phyloP scores from a whole-genome alignment of 2,888 invertebrate genomes.

The Aradus depressus region DNA sequence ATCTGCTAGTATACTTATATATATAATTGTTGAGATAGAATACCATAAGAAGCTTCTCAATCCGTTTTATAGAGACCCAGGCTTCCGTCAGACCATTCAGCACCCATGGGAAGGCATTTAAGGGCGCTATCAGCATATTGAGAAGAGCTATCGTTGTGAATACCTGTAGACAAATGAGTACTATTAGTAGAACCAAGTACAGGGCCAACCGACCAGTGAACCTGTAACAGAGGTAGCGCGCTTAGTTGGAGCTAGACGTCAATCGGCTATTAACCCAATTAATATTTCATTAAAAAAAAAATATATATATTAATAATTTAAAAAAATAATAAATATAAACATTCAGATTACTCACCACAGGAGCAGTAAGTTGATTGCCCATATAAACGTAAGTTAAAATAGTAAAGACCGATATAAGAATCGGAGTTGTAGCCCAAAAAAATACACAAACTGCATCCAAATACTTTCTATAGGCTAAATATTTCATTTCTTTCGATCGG shows the following conservation, averaged over 20 bases:
- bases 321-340: constrained; percentile 2
- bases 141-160: constrained; percentile 91
- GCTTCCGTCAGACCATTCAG: constrained; percentile 92
- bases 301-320: not conserved
- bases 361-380: constrained; percentile 69
- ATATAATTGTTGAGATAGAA: constrained; percentile 30
- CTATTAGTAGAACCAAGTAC: too few species aligned
- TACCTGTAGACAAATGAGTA: too few species aligned
- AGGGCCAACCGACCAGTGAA: too few species aligned
- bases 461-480: constrained; percentile 79
- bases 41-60: constrained; percentile 70
- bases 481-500: constrained; percentile 59
- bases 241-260: too few species aligned
- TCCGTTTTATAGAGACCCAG: constrained; percentile 83
- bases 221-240: too few species aligned
- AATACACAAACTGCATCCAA: constrained; percentile 95
- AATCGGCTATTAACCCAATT: not conserved
- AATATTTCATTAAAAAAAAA: not conserved
- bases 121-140: constrained; percentile 88
- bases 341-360: constrained; percentile 48
- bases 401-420: constrained; percentile 73
- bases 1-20: not conserved
- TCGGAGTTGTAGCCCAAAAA: constrained; percentile 97
- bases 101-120: constrained; percentile 98
- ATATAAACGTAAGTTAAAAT: constrained; percentile 67